Percentiles rank a stretch among this genome's conserved stretches.
Conservation (phyloP, 2,888 invertebrate genomes). For the Orthosia incerta region DNA sequence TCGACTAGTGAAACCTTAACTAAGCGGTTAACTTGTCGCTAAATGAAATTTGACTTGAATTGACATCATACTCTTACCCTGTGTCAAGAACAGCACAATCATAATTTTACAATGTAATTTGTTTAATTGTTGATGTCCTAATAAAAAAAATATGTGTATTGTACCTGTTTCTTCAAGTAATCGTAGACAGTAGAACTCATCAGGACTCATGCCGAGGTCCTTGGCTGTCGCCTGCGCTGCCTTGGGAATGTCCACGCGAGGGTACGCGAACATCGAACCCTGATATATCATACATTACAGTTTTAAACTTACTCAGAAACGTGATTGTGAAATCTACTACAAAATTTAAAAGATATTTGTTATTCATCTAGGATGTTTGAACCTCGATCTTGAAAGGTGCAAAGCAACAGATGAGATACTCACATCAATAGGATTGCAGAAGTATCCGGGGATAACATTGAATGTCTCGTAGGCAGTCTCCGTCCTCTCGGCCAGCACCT, state of each 20-base stretch:
- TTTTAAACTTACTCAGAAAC: no score
- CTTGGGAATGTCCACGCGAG: conserved; percentile 93
- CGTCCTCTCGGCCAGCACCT: conserved; percentile 92
- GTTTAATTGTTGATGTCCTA: no score
- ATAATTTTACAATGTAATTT: no score
- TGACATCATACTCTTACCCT: no score
- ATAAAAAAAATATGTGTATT: background rate
- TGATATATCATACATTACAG: conserved; percentile 70
- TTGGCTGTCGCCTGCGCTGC: conserved; percentile 94
- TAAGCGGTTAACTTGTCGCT: no score
- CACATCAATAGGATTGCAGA: conserved; percentile 92
- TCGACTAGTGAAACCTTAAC: no score
- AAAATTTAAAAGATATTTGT: no score
- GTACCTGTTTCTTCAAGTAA: conserved; percentile 93
- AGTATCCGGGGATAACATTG: conserved; percentile 95
- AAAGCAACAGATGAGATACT: conserved; percentile 37
- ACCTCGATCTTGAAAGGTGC: no score
- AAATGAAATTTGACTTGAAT: no score
- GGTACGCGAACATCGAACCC: conserved; percentile 98
- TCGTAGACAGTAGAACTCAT: conserved; percentile 96
- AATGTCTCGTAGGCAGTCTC: conserved; percentile 94
- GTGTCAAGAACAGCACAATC: no score
- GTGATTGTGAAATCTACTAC: no score
- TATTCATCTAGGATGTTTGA: no score
- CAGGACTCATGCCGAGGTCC: conserved; percentile 92